Conservation (phyloP, 2,888 invertebrate genomes). For the Caenorhabditis sp. region DNA sequence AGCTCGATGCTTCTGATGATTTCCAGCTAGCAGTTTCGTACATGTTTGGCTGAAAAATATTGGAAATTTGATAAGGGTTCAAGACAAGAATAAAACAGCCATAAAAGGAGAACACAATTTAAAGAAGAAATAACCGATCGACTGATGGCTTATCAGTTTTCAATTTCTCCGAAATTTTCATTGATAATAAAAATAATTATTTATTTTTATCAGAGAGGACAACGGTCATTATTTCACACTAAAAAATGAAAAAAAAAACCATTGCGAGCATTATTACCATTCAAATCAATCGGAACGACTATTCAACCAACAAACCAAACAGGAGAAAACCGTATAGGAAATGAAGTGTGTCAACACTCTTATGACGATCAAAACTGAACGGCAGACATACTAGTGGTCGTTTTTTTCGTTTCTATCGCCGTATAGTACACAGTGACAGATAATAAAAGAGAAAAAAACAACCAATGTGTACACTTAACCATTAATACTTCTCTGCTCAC, state of each 20-base stretch:
- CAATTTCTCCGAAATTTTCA: conserved; percentile 1
- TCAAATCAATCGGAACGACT: not conserved
- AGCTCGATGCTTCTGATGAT: conserved; percentile 38
- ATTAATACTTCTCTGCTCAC: not conserved
- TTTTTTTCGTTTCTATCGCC: not conserved
- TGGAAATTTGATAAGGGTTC: not conserved
- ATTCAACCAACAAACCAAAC: not conserved
- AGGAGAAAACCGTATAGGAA: conserved; percentile 1
- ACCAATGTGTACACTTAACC: not conserved
- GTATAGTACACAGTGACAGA: not conserved
- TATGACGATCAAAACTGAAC: conserved; percentile 1
- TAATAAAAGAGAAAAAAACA: not conserved
- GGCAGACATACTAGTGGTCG: conserved; percentile 2
- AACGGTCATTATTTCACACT: not conserved
- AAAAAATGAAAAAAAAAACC: not conserved
- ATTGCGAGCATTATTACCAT: too few relatives aligned
- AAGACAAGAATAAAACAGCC: not conserved
- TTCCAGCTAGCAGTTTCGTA: conserved; percentile 32
- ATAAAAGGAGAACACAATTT: not conserved
- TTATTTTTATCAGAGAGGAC: conserved; percentile 4
- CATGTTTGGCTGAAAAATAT: conserved; percentile 2
- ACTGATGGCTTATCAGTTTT: not conserved
- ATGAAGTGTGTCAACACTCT: conserved; percentile 10
- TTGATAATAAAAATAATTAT: not conserved
- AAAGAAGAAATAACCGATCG: not conserved